Base-by-base conservation (phyloP, 2,888 invertebrate genomes). In the Ichneumoninae sp. region DNA sequence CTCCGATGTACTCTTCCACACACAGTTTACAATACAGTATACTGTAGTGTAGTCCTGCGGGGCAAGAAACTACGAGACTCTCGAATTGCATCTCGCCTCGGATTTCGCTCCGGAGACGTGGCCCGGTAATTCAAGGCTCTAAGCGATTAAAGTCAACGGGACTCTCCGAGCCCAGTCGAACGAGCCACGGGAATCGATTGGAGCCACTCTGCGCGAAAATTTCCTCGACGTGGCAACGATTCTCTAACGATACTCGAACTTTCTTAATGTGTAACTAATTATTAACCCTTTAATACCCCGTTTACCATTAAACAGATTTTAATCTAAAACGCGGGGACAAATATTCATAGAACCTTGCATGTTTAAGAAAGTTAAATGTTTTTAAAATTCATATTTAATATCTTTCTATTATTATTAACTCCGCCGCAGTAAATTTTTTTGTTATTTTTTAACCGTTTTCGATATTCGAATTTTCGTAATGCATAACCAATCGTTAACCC, bases 121-220 rank as follows among this genome's bases (percentile, higher is more conserved):
- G 85, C 75, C 82, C 77, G 82, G 88, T 89, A 89, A 90, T 89
- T 87, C 86, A 88, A 90, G 86, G 86, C 86, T 33, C 78, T 40
- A 69, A 71, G 84, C 89, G 88, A 89, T 90, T 87, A 89, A 44
- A 88, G 87, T 89, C 87, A 81, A 82, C 83, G 86, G 85, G 86
- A 86, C 88, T 89, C 86, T 85, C 74, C 77, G 19, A 19, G 7
- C 52, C 19, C 7, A 52, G 16, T 33, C 16, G 60, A 62, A 22
- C 22, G 33, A 33, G 10, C 60, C 33, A 30, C 30, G 16, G 16
- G 30, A 33, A 62, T 62, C 44, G 50, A 65, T 72, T 47, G 72
- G 54, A 72, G 6, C 52, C 52, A 16, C 44, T 44, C 44, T 44
- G 44, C 16, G 57, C 57, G 57, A 19, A 54, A 54, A 54, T 22